Percentiles rank a stretch among this genome's conserved stretches.
Evolutionary conservation across 2,113 vertebrate genomes (phyloP).

Genomic region (Clupea harengus): DNA sequence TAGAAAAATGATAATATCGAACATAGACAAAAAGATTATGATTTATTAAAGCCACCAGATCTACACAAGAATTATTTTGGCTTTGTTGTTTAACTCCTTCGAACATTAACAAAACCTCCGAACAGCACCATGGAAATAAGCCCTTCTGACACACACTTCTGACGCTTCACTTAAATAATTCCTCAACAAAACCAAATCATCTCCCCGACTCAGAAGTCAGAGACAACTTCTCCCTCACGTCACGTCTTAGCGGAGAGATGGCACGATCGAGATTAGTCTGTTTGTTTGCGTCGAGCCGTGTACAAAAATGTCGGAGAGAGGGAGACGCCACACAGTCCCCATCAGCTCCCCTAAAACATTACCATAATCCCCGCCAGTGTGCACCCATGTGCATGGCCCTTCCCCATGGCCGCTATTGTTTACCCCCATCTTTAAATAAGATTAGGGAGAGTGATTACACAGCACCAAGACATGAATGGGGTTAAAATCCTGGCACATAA

Average conservation of each 20-base stretch:
- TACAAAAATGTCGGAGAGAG: not conserved
- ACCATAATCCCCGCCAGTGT: constrained; percentile 28
- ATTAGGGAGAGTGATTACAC: constrained; percentile 47
- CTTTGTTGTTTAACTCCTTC: not conserved
- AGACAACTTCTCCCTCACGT: constrained; percentile 7
- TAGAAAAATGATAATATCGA: not conserved
- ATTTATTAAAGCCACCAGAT: not conserved
- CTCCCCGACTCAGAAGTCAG: not conserved
- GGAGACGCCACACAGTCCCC: not conserved
- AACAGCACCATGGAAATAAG: not conserved
- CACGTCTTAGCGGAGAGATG: not conserved
- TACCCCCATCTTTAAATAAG: constrained; percentile 36
- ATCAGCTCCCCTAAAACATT: constrained; percentile 5
- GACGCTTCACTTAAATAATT: not conserved
- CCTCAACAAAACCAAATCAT: not conserved
- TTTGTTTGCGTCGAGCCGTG: constrained; percentile 6
- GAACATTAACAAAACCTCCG: not conserved
- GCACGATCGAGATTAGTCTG: not conserved
- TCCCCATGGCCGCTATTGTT: constrained; percentile 27
- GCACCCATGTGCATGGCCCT: not conserved
- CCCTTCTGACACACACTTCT: not conserved
- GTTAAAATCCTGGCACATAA: constrained; percentile 20
- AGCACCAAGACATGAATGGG: constrained; percentile 35
- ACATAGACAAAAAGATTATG: not conserved
- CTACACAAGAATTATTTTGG: not conserved